Percentiles rank a stretch among this genome's conserved stretches.
Evolutionary conservation across 2,888 invertebrate genomes (phyloP).

Genomic region (Drosophila neoperkinsi): DNA sequence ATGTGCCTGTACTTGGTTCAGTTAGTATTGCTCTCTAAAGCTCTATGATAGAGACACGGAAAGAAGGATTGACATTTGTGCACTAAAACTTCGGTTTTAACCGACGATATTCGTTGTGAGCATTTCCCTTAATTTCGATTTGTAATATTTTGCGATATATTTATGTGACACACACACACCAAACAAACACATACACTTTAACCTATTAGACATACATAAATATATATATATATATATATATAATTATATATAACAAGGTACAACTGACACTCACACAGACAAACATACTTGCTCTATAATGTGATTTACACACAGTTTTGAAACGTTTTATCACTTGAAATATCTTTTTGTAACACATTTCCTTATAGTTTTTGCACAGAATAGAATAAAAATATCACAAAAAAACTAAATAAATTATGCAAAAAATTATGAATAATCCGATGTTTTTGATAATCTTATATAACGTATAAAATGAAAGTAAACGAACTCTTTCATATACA

Average conservation of each 20-base stretch:
- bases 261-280: conserved; percentile 15
- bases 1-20: too few relatives aligned
- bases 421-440: conserved; percentile 8
- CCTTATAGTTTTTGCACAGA: conserved; percentile 51
- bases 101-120: conserved; percentile 53
- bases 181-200: conserved; percentile 1
- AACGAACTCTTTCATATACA: conserved; percentile 29
- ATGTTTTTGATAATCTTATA: conserved; percentile 28
- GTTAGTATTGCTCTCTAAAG: too few relatives aligned
- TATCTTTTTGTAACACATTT: conserved; percentile 45
- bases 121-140: conserved; percentile 62
- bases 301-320: conserved; percentile 20
- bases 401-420: conserved; percentile 12
- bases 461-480: conserved; percentile 10
- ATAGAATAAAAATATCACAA: conserved; percentile 23
- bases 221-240: conserved; percentile 19
- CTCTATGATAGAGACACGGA: neutral
- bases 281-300: conserved; percentile 17
- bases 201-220: conserved; percentile 10
- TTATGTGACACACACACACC: conserved; percentile 48
- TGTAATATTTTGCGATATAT: conserved; percentile 73
- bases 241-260: conserved; percentile 17
- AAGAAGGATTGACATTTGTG: conserved; percentile 25
- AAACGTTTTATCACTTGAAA: conserved; percentile 37
- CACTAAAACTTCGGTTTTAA: conserved; percentile 34